Evolutionary conservation across 2,113 vertebrate genomes (phyloP).

Genomic region (Orientallactaga bullata): DNA sequence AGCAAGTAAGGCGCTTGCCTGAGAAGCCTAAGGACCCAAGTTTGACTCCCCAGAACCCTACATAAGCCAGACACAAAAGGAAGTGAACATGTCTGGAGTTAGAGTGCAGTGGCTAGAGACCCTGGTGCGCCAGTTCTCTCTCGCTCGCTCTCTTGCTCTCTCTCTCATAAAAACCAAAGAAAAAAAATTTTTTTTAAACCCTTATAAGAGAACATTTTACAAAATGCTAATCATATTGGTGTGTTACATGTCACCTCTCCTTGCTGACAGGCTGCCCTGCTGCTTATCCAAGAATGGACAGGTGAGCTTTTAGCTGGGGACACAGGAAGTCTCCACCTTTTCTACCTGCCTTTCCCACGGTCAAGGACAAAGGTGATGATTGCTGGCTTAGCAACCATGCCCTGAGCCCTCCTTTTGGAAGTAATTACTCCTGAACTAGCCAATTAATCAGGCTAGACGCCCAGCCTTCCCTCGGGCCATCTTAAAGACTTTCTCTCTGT

Average conservation of each 20-base stretch:
- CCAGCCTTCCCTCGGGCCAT: background rate
- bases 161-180: too few relatives aligned
- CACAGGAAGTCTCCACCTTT: background rate
- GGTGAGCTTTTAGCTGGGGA: background rate
- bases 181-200: background rate
- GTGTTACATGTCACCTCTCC: background rate
- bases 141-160: too few relatives aligned
- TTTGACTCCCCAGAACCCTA: too few relatives aligned
- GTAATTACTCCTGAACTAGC: slow-evolving; percentile 11
- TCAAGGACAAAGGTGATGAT: background rate
- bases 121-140: too few relatives aligned
- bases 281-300: background rate
- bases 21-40: too few relatives aligned
- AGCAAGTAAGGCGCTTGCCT: too few relatives aligned
- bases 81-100: too few relatives aligned
- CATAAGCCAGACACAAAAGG: too few relatives aligned
- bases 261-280: background rate
- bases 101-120: too few relatives aligned
- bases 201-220: background rate
- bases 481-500: background rate
- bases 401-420: background rate
- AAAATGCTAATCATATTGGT: background rate
- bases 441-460: slow-evolving; percentile 45
- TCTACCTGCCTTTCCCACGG: background rate
- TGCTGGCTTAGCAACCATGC: background rate